Percentiles rank a stretch among this genome's conserved stretches.
Evolutionary conservation across 2,888 invertebrate species (phyloP).

Genomic region (Mythimna vitellina): DNA sequence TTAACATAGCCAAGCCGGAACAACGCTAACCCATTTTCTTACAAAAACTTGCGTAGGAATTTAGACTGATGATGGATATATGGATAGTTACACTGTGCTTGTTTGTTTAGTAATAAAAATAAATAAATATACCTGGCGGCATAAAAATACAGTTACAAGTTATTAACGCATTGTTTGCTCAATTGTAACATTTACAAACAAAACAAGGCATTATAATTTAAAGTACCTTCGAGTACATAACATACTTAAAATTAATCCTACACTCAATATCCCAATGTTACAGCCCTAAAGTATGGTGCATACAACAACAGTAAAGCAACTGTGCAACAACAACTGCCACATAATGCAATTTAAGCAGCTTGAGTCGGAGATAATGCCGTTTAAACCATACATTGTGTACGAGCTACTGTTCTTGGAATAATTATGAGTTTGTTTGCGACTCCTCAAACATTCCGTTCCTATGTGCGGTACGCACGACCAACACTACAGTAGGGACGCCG

Average conservation of each 20-base stretch:
- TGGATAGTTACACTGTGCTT: slow-evolving; percentile 23
- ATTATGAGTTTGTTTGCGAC: slow-evolving; percentile 86
- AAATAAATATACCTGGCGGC: slow-evolving; percentile 28
- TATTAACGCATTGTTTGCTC: slow-evolving; percentile 32
- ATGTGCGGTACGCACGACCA: slow-evolving; percentile 81
- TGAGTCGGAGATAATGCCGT: slow-evolving; percentile 73
- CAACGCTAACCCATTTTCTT: slow-evolving; percentile 44
- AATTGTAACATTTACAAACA: slow-evolving; percentile 26
- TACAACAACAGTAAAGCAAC: slow-evolving; percentile 38
- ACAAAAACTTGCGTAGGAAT: slow-evolving; percentile 43
- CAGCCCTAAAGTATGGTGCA: slow-evolving; percentile 24
- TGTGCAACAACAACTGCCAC: slow-evolving; percentile 48
- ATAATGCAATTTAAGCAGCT: slow-evolving; percentile 69
- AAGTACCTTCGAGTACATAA: slow-evolving; percentile 10
- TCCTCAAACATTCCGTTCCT: slow-evolving; percentile 85
- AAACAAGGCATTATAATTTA: slow-evolving; percentile 17
- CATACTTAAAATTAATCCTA: slow-evolving; percentile 27
- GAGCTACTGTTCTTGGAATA: slow-evolving; percentile 81
- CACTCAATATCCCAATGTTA: slow-evolving; percentile 31
- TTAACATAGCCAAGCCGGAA: slow-evolving; percentile 26
- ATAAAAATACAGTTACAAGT: slow-evolving; percentile 33
- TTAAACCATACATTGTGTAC: slow-evolving; percentile 78
- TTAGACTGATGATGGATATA: slow-evolving; percentile 30
- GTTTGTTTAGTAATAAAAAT: slow-evolving; percentile 25
- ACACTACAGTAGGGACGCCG: slow-evolving; percentile 80